A percentile compares a stretch with the other conserved stretches of the same genome.
phyloP scores from a whole-genome alignment of 2,797 vertebrate genomes.

The Arnoldichthys spilopterus region DNA sequence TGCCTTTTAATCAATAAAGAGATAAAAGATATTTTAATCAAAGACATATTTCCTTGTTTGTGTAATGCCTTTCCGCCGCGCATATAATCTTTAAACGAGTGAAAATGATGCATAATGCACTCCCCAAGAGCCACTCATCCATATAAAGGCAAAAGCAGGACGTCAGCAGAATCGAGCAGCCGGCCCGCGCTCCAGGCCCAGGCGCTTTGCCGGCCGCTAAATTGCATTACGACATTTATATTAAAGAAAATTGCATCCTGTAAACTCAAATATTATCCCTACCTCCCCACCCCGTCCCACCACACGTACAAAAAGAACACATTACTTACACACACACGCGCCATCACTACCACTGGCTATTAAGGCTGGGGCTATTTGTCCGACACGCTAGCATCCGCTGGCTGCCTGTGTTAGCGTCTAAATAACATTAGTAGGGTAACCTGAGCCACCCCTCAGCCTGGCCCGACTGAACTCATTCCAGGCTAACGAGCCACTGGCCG shows the following conservation, averaged over 20 bases:
- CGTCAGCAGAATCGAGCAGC: conserved; percentile 83
- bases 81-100: conserved; percentile 77
- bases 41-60: conserved; percentile 80
- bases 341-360: conserved; percentile 66
- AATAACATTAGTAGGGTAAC: conserved; percentile 92
- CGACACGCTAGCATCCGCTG: conserved; percentile 88
- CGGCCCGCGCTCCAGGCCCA: conserved; percentile 69
- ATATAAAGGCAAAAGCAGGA: conserved; percentile 78
- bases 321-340: conserved; percentile 47
- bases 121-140: conserved; percentile 75
- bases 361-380: conserved; percentile 82
- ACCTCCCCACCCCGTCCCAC: conserved; percentile 59
- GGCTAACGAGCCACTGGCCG: conserved; percentile 77
- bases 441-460: conserved; percentile 82
- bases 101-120: conserved; percentile 77
- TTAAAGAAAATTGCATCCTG: conserved; percentile 94
- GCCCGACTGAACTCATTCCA: conserved; percentile 82
- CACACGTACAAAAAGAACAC: conserved; percentile 38
- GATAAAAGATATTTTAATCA: conserved; percentile 87
- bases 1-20: conserved; percentile 86
- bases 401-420: conserved; percentile 79
- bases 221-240: conserved; percentile 94
- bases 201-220: conserved; percentile 86
- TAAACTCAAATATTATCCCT: conserved; percentile 88
- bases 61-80: conserved; percentile 71